These are phyloP conservation scores for Myanophis thanlyinensis DNA, from an alignment of 2,113 vertebrate species.

Conservation along the genomic window DNA sequence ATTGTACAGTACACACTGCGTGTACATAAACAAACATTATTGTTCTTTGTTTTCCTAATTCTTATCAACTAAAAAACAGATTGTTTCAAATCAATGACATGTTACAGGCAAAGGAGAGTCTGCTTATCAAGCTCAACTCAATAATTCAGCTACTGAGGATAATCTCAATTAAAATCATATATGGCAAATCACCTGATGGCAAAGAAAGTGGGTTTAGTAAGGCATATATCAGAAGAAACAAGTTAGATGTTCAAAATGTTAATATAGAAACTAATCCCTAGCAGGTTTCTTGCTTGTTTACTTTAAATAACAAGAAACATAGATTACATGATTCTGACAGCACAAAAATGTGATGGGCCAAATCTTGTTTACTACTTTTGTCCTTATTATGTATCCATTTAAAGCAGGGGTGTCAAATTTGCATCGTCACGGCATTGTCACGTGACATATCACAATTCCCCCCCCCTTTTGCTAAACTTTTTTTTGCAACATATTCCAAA, in stretches of 20 bases:
- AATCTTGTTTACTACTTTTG: background rate
- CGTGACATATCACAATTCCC: no score
- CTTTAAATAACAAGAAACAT: background rate
- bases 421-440: no score
- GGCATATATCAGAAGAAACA: background rate
- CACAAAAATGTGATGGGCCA: constrained; percentile 13
- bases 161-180: background rate
- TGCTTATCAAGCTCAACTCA: background rate
- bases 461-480: no score
- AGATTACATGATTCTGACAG: constrained; percentile 4
- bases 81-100: background rate
- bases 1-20: no score
- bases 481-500: no score
- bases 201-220: background rate
- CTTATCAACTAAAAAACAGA: background rate
- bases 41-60: background rate
- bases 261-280: background rate
- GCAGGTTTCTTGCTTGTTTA: background rate
- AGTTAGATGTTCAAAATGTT: background rate
- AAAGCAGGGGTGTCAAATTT: no score
- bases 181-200: background rate
- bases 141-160: background rate
- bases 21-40: no score
- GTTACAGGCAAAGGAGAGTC: background rate
- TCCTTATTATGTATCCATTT: background rate